These are phyloP conservation scores for Sebastes kiyomatsui DNA, from an alignment of 2,797 vertebrate genomes.

Conservation along the genomic window DNA sequence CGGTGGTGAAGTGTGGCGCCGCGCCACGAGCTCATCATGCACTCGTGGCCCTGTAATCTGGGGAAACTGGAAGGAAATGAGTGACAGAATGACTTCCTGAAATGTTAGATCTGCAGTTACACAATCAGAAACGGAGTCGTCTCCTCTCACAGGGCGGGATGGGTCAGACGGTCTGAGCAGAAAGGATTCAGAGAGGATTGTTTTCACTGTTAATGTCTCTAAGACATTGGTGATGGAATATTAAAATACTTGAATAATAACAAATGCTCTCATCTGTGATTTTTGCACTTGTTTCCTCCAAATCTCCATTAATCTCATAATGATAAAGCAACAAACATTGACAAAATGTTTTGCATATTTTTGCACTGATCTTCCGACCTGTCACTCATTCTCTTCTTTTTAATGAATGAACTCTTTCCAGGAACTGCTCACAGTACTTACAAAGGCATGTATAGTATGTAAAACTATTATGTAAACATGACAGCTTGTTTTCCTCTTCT, in stretches of 20 bases:
- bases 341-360: not conserved
- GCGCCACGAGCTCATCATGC: not conserved
- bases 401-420: not conserved
- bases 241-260: not conserved
- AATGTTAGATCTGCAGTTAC: slow-evolving; percentile 33
- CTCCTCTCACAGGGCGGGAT: not conserved
- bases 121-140: not conserved
- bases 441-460: not conserved
- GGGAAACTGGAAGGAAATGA: slow-evolving; percentile 35
- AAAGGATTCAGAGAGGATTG: not conserved
- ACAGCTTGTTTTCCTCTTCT: not conserved
- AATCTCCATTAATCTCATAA: not conserved
- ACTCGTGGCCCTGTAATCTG: slow-evolving; percentile 56
- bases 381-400: not conserved
- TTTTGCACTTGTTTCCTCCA: not conserved
- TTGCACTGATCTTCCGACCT: not conserved
- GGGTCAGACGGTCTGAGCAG: not conserved
- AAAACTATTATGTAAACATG: not conserved
- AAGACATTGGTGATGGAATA: not conserved
- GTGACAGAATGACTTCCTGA: slow-evolving; percentile 50
- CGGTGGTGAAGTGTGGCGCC: slow-evolving; percentile 38
- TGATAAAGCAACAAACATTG: not conserved
- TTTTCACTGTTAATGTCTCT: not conserved
- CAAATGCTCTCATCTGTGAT: not conserved
- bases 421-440: not conserved